Percentiles rank a stretch among this genome's conserved stretches.
These are phyloP conservation scores for Oophaga sylvatica DNA, from an alignment of 2,797 vertebrate species.

Conservation along the genomic window DNA sequence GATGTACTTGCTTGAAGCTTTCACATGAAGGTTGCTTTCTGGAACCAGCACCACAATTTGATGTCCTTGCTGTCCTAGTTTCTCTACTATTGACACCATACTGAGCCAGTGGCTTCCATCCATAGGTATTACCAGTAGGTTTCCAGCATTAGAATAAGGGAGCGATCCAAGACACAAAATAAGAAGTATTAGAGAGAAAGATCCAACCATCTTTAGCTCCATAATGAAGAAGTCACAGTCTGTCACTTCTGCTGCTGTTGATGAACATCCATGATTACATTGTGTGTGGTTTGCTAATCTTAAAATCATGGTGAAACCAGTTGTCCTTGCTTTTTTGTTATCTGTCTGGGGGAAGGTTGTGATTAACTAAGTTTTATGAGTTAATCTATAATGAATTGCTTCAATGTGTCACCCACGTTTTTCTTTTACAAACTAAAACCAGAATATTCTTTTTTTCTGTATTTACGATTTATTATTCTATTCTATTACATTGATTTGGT, in stretches of 20 bases:
- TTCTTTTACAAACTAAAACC: neutral
- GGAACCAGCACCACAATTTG: constrained; percentile 79
- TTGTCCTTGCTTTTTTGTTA: neutral
- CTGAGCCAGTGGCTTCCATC: constrained; percentile 89
- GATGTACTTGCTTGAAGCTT: constrained; percentile 65
- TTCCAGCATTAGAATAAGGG: constrained; percentile 61
- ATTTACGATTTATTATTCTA: too few species aligned
- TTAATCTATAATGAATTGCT: neutral
- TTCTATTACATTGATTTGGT: too few species aligned
- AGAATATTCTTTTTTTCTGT: too few species aligned
- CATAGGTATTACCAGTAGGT: constrained; percentile 78
- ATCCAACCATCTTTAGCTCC: neutral
- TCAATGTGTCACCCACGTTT: neutral
- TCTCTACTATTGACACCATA: constrained; percentile 70
- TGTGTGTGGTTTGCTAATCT: neutral
- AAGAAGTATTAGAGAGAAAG: neutral
- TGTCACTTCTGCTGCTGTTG: neutral
- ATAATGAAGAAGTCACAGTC: neutral
- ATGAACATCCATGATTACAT: neutral
- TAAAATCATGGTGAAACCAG: neutral
- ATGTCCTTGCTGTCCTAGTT: constrained; percentile 81
- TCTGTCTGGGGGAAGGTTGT: constrained; percentile 55
- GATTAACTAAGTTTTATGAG: neutral
- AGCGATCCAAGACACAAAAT: neutral
- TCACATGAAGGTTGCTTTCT: constrained; percentile 75